Percentiles rank a stretch among this genome's conserved stretches.
Conservation (phyloP, 2,888 invertebrate species). For the Embidobia sp. region DNA sequence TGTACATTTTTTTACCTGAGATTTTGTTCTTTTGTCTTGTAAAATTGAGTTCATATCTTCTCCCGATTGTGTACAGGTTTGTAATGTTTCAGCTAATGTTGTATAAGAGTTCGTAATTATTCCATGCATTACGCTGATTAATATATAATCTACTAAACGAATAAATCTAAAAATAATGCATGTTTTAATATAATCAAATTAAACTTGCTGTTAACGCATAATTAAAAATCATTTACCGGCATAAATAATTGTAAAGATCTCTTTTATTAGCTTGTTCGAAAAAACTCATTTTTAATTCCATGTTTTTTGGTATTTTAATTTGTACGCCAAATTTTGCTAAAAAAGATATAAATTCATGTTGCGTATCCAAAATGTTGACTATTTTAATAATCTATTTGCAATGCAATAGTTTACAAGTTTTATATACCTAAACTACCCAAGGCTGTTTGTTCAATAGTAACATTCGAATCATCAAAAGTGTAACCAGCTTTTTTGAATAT, state of each 20-base stretch:
- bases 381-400: no score
- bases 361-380: no score
- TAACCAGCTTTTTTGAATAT: constrained; percentile 90
- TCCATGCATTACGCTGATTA: constrained; percentile 86
- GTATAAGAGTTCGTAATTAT: constrained; percentile 85
- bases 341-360: no score
- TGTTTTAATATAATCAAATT: constrained; percentile 30
- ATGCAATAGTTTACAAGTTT: no score
- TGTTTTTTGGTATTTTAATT: constrained; percentile 72
- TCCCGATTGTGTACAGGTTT: constrained; percentile 82
- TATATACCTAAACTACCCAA: constrained; percentile 73
- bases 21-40: no score
- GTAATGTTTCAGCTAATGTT: constrained; percentile 84
- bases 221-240: constrained; percentile 84
- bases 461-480: constrained; percentile 87
- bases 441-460: constrained; percentile 76
- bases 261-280: constrained; percentile 93
- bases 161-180: constrained; percentile 84
- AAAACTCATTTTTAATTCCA: constrained; percentile 88
- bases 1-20: no score
- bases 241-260: constrained; percentile 89
- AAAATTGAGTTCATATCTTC: no score
- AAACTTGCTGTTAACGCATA: not conserved
- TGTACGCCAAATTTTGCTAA: constrained; percentile 53
- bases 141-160: constrained; percentile 87